A percentile compares a stretch with the other conserved stretches of the same genome.
Evolutionary conservation across 2,113 vertebrate species (phyloP).

Genomic region (Raja brachyura): DNA sequence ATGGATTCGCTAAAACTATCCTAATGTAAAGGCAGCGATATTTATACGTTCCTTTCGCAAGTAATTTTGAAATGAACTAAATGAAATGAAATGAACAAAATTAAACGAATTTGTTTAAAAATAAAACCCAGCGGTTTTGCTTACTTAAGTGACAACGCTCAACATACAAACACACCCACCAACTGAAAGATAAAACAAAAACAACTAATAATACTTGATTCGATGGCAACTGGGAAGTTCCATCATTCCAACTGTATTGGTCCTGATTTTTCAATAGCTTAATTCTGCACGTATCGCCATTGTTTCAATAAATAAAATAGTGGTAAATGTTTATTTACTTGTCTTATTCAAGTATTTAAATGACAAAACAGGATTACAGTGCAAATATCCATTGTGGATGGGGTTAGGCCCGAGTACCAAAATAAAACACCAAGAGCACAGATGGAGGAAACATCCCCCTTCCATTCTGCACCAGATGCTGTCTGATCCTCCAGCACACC

Average conservation of each 20-base stretch:
- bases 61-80: neutral
- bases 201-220: neutral
- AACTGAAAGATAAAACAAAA: neutral
- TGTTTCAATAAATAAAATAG: neutral
- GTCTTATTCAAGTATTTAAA: neutral
- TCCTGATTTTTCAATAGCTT: neutral
- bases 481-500: too few relatives aligned
- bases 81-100: too few relatives aligned
- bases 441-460: too few relatives aligned
- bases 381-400: neutral
- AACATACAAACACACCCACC: neutral
- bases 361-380: neutral
- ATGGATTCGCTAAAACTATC: too few relatives aligned
- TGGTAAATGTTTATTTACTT: neutral
- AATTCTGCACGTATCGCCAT: neutral
- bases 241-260: neutral
- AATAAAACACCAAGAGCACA: neutral
- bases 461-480: too few relatives aligned
- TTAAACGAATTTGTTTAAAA: too few relatives aligned
- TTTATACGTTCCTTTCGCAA: neutral
- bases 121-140: neutral
- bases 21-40: neutral
- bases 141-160: neutral
- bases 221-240: neutral
- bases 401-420: neutral